Evolutionary conservation across 2,797 vertebrate genomes (phyloP).

Genomic region (Sandelia bainsii): DNA sequence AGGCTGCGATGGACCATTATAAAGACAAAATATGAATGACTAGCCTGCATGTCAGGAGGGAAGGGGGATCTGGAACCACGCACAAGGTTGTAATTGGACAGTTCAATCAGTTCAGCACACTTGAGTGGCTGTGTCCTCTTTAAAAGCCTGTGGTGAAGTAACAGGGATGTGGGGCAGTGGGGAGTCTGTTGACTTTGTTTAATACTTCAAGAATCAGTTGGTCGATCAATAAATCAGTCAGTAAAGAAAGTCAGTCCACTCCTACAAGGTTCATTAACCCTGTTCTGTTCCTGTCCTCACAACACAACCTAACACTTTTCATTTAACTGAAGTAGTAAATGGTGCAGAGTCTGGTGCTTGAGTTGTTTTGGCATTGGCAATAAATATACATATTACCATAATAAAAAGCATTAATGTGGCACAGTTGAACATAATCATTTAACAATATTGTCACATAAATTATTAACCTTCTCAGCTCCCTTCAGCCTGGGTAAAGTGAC

Average conservation of each 20-base stretch:
- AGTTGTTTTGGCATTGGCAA: constrained; percentile 73
- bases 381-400: constrained; percentile 72
- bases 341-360: constrained; percentile 42
- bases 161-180: background rate
- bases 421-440: constrained; percentile 75
- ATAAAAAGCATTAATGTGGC: constrained; percentile 72
- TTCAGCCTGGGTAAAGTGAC: constrained; percentile 37
- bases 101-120: constrained; percentile 17
- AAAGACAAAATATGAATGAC: constrained; percentile 47
- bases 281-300: constrained; percentile 28
- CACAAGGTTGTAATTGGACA: constrained; percentile 21
- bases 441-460: constrained; percentile 61
- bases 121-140: constrained; percentile 18
- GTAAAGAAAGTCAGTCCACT: constrained; percentile 26
- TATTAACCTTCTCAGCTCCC: constrained; percentile 17
- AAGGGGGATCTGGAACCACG: constrained; percentile 5
- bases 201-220: constrained; percentile 42
- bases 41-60: background rate
- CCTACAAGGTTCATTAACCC: constrained; percentile 5
- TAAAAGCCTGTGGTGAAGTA: background rate
- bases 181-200: constrained; percentile 18
- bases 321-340: constrained; percentile 43
- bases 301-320: constrained; percentile 52
- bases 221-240: constrained; percentile 13
- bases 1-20: constrained; percentile 51